Evolutionary conservation across 2,797 vertebrate genomes (phyloP), one percentile per base, ranked within the genome.

Genomic region (Danio jaintianensis): DNA sequence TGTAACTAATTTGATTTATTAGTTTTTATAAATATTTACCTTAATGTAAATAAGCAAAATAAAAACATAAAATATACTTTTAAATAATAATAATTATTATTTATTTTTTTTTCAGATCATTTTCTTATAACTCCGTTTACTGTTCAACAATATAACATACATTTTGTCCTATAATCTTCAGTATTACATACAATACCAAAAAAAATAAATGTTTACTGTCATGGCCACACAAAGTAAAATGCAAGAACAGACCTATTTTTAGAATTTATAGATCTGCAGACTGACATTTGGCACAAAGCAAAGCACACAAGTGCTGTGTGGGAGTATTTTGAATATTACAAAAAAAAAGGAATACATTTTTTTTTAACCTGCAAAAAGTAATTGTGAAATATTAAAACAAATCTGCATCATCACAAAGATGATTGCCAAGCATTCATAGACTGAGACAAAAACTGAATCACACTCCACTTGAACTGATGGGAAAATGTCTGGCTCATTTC

Each of bases 241-340:
- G 5, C 22, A 50, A 69, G 10, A 52, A 7, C 62, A 11, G n/a
- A n/a, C n/a, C n/a, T n/a, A n/a, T n/a, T n/a, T n/a, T n/a, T n/a
- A n/a, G 40, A 20, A n/a, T 45, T 64, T 64, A 20, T 20, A 64
- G 16, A 45, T 40, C 1, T 6, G n/a, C 12, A 64, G 62, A 64
- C 40, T 64, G 62, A 20, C n/a, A 64, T 64, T 40, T 43, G 43
- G 43, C 18, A 67, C 7, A 47, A 67, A 48, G 43, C 18, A 48
- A 67, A 43, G 40, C 13, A 61, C 58, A 63, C 20, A 11, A 47
- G 11, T 67, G 42, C n/a, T 45, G 42, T 66, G 64, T 67, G 64
- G 64, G 42, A 48, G 43, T 22, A 22, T 67, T 67, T 47, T 67
- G 10, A 64, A 45, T 64, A 64, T n/a, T 16, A 15, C n/a, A 5